Base-by-base conservation (phyloP, 2,888 invertebrate genomes). In the Acrobasis repandana region DNA sequence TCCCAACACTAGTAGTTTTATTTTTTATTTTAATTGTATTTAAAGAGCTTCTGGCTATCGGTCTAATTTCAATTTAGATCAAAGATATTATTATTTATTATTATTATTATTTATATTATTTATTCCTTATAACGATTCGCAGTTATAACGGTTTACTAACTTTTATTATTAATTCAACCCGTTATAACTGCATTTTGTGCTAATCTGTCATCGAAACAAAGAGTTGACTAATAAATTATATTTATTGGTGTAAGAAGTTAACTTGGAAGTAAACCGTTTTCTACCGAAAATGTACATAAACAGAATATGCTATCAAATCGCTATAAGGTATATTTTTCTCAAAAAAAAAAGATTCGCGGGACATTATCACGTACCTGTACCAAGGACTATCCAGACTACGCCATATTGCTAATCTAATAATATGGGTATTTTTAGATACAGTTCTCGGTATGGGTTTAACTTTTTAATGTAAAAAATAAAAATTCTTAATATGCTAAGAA, bases 401-500 rank as follows among this genome's bases (percentile, higher is more conserved):
- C 28, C 6, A 5, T 28, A 28, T 28, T 28, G 28, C 28, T 28
- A 28, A 6, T 28, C 28, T 28, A 28, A 28, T 28, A 28, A 6
- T 28, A 28, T 28, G 28, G 28, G n/a, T n/a, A n/a, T n/a, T n/a
- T n/a, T n/a, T n/a, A n/a, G n/a, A n/a, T n/a, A n/a, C n/a, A 6
- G 6, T 28, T 28, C 28, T 5, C 28, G 2, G 28, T 6, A 28
- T 28, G 28, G 6, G 28, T 28, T 28, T 28, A 28, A 28, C 28
- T 28, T 33, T 60, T 18, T 20, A 33, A 56, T 59, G 16, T 11
- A 66, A 16, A 20, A 54, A 56, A 51, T 56, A 63, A 60, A 65
- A 65, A 70, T 70, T 61, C 63, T 68, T 63, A 69, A 74, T 72
- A 72, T 76, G 73, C 77, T 74, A 80, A 79, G 71, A 77, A 82